A percentile compares a stretch with the other conserved stretches of the same genome.
Conservation (phyloP, 2,113 vertebrate species). For the Xiphophorus couchianus region DNA sequence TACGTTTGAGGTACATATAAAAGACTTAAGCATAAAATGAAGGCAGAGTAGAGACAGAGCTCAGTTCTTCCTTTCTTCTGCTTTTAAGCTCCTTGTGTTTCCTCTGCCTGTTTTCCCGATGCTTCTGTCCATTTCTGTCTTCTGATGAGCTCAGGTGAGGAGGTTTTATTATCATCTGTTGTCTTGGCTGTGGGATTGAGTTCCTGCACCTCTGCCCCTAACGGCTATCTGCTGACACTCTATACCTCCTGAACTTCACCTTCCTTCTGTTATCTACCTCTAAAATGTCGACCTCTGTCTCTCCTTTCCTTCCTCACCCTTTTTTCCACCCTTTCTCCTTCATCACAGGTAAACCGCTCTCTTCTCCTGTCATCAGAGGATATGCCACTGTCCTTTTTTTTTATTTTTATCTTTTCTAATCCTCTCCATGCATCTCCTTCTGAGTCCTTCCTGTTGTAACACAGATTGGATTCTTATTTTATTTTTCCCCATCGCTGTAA, state of each 20-base stretch:
- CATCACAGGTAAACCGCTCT: constrained; percentile 33
- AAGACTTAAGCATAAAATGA: neutral
- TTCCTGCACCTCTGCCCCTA: constrained; percentile 65
- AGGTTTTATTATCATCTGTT: constrained; percentile 66
- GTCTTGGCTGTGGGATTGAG: constrained; percentile 61
- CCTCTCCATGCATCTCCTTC: constrained; percentile 33
- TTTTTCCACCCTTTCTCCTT: constrained; percentile 24
- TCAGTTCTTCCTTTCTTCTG: neutral
- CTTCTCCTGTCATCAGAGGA: neutral
- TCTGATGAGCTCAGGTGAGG: constrained; percentile 45
- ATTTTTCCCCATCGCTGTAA: constrained; percentile 29
- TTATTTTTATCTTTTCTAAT: constrained; percentile 31
- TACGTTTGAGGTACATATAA: neutral
- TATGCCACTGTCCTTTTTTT: neutral
- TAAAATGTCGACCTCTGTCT: constrained; percentile 42
- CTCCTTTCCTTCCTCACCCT: constrained; percentile 36
- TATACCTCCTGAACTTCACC: constrained; percentile 67
- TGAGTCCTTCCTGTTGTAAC: constrained; percentile 44
- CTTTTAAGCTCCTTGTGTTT: neutral
- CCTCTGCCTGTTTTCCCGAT: constrained; percentile 2
- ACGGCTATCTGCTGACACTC: constrained; percentile 55
- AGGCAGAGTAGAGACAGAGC: neutral
- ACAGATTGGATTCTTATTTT: constrained; percentile 65
- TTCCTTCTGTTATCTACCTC: constrained; percentile 61
- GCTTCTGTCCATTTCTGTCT: constrained; percentile 34